Percentiles rank a stretch among this genome's conserved stretches.
Conservation (phyloP, 1,140 invertebrate species). For the Holotrichia oblita region DNA sequence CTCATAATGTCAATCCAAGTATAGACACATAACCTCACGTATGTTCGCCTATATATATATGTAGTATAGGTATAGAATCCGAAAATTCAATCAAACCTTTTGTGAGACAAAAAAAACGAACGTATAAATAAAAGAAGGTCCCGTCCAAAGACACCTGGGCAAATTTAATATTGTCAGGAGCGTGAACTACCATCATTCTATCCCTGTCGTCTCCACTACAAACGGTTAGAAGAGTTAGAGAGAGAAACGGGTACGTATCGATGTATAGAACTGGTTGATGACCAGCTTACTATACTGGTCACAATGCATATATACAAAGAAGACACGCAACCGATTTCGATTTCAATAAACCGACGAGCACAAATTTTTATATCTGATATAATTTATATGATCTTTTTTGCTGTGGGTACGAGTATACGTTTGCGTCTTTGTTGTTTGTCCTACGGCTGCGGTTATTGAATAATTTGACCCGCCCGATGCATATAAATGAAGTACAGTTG, state of each 20-base stretch:
- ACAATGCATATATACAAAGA: conserved; percentile 11
- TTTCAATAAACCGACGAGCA: conserved; percentile 20
- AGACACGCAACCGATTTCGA: conserved; percentile 12
- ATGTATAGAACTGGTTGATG: conserved; percentile 31
- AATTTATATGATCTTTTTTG: conserved; percentile 3
- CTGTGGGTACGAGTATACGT: not conserved
- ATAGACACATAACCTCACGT: conserved; percentile 22
- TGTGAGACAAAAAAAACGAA: conserved; percentile 28
- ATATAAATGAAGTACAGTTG: not conserved
- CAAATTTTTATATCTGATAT: conserved; percentile 35
- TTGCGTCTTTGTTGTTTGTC: not conserved
- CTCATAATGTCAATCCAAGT: conserved; percentile 28
- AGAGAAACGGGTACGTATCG: not conserved
- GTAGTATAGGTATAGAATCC: conserved; percentile 14
- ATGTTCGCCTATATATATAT: too few relatives aligned
- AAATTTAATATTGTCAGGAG: conserved; percentile 34
- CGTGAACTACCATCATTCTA: not conserved
- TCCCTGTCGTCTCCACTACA: not conserved
- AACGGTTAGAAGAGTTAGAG: not conserved
- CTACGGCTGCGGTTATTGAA: not conserved
- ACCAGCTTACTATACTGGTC: conserved; percentile 22
- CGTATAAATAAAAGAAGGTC: conserved; percentile 21
- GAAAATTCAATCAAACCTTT: conserved; percentile 34
- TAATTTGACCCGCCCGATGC: not conserved
- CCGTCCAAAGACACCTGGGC: conserved; percentile 26